Evolutionary conservation across 2,797 vertebrate genomes (phyloP), one percentile per base, ranked within the genome.

Genomic region (Limnodromus scolopaceus): DNA sequence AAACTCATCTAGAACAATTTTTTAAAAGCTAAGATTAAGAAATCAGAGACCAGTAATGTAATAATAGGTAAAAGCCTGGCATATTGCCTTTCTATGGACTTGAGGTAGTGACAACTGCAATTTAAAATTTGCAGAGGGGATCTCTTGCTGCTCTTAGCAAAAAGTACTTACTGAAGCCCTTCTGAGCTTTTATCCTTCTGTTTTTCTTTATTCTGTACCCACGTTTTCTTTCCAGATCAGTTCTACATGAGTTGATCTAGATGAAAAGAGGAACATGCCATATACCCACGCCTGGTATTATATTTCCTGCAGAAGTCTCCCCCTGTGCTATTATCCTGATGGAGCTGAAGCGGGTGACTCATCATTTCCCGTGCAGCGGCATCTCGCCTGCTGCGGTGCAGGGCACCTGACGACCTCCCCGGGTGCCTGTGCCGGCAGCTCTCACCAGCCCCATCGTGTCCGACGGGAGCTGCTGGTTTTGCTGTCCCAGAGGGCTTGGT

Each of bases 51-150:
- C 7, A 25, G 36, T 5, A 13, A 16, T 16, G 34, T 11, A 22
- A 6, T 4, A 48, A 18, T 9, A n/a, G 34, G 36, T 10, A 55
- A 23, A 51, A 70, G 41, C 20, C 46, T 53, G 32, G 77, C 32
- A 11, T 6, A 2, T 12, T 34, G 28, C 36, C 58, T 60, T 74
- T 9, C 81, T 46, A 5, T 0, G 16, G 41, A 18, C 46, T 12
- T 4, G 32, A 45, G 43, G 84, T 4, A 61, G 55, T 36, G 12
- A 3, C 51, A 25, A 6, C 18, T 1, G 0, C n/a, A 13, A 13
- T 49, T 8, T 27, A 43, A 0, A 10, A 32, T 27, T 1, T 14
- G 27, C 9, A 36, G 61, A 53, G 70, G 63, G 25, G 63, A 48
- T 36, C 24, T 69, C 34, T 48, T 45, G 54, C 36, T 57, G 65